Evolutionary conservation across 1,140 invertebrate species (phyloP), one percentile per base, ranked within the genome.

Genomic region (Apolygus lucorum): DNA sequence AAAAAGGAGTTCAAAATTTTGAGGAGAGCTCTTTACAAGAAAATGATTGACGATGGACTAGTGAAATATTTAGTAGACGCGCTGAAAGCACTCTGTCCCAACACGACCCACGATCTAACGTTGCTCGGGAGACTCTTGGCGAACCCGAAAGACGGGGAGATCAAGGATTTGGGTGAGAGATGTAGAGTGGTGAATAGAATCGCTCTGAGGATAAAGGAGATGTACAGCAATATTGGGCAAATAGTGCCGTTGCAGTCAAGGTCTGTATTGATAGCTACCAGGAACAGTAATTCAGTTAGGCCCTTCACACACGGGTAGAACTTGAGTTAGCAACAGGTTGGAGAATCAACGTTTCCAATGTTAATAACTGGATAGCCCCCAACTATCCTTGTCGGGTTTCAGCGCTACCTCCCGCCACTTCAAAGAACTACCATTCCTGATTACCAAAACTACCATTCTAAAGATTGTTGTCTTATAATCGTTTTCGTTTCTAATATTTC

Each of bases 1-100:
- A 59, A 59, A 22, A 59, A 22, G 22, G 54, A 59, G 11, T 59
- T 59, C 22, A 13, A 17, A 22, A 8, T 4, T 59, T 17, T 59
- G 22, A 13, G 54, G 54, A 59, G 54, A 59, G 54, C 54, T 11
- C 22, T 59, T 13, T 59, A 59, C 54, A 59, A 59, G 54, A 4
- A 22, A 59, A 59, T 59, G 54, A 21, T 59, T 4, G 54, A 59
- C 22, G 22, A 59, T 4, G 54, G 54, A 4, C 2, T 59, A 13
- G 2, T 59, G 11, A 59, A 59, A 22, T 59, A 59, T 22, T 24
- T 59, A 4, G 54, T 59, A 4, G 54, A 59, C 13, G 22, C 13
- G 4, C 4, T 59, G 54, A 22, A 4, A 4, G 4, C 11, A 24
- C 22, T 59, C 4, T 59, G 54, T 21, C 54, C 54, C 22, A 59